phyloP scores from a whole-genome alignment of 1,140 invertebrate genomes.

The Ooceraea biroi region DNA sequence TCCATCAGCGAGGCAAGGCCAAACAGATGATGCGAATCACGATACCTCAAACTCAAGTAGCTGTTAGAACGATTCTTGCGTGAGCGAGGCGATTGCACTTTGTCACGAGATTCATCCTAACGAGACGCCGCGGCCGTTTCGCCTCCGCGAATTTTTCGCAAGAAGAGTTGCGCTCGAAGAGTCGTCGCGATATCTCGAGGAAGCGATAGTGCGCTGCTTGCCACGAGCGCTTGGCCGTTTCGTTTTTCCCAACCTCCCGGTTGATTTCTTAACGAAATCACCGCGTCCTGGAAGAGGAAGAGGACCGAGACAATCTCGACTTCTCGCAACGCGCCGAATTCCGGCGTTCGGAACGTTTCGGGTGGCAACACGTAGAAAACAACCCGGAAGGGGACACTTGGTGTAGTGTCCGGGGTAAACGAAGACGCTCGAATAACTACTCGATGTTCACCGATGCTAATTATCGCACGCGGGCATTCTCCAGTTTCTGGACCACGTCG shows the following conservation, averaged over 20 bases:
- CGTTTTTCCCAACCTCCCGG: not conserved
- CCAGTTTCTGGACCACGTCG: not conserved
- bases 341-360: not conserved
- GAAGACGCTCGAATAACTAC: not conserved
- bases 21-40: not conserved
- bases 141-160: not conserved
- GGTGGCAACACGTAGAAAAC: not conserved
- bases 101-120: not conserved
- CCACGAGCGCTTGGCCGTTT: not conserved
- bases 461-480: conserved; percentile 1
- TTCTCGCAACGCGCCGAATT: not conserved
- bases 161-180: not conserved
- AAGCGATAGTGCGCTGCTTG: conserved; percentile 11
- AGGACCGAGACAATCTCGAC: not conserved
- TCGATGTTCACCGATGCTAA: not conserved
- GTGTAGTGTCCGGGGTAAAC: not conserved
- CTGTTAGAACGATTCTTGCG: not conserved
- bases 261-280: not conserved
- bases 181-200: conserved; percentile 3
- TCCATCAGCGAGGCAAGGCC: no score
- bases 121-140: conserved; percentile 1
- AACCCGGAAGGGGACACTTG: not conserved
- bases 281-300: not conserved
- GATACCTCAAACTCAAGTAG: not conserved
- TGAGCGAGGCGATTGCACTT: not conserved